Evolutionary conservation across 2,113 vertebrate genomes (phyloP), one percentile per base, ranked within the genome.

Genomic region (Cyanoderma ruficeps): DNA sequence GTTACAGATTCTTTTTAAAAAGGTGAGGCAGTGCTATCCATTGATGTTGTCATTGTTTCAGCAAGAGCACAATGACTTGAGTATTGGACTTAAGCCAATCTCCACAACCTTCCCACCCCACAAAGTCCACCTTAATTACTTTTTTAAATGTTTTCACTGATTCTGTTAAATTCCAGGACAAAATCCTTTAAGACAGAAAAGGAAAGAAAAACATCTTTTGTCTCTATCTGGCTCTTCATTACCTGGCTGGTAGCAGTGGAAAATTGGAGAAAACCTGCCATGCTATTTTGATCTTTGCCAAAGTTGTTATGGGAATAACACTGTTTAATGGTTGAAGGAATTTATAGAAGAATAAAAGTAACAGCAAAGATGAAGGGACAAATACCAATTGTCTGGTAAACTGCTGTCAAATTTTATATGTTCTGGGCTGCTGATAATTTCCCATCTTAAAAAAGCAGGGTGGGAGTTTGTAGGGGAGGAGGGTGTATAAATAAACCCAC

Each of bases 331-430:
- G 65, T 61, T 91, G 72, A 71, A 96, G 57, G 90, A 94, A 90
- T 95, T 95, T 90, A 90, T 6, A 67, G 79, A 93, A 81, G 39
- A 95, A 83, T 89, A 93, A 92, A 97, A 92, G 65, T 64, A 93
- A n/a, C 70, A 68, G 53, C 33, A 85, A 69, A 85, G 84, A 78
- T 41, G 70, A 93, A 93, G 44, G 41, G 15, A 28, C 44, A 21
- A 53, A 13, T 84, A 80, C 64, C 93, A 94, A 95, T 55, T 89
- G 33, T 56, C 52, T 81, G 53, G 50, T 74, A 81, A 72, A 79
- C 59, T n/a, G 1, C 33, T 44, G 63, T 53, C 69, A 86, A 31
- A 71, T 97, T 47, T 92, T 93, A 87, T 22, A 0, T 65, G 55
- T 41, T 76, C 49, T 70, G 52, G 83, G 52, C 87, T 56, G 69